Conservation (phyloP, 2,797 vertebrate species). For the Urosaurus nigricauda region DNA sequence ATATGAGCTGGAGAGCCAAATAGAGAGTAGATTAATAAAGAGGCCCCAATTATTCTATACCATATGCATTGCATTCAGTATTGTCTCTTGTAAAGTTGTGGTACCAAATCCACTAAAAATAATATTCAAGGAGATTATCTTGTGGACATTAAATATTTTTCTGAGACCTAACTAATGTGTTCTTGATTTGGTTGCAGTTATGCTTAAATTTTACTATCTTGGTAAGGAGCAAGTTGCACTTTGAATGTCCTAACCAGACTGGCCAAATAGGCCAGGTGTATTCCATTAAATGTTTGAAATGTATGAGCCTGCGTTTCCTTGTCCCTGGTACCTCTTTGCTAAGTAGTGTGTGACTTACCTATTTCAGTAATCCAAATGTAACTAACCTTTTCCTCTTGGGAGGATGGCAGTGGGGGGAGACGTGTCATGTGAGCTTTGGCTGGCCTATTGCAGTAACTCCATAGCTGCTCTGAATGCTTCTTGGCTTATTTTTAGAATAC, state of each 20-base stretch:
- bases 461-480: neutral
- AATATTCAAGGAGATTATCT: constrained; percentile 57
- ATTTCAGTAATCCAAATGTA: neutral
- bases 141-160: constrained; percentile 73
- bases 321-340: constrained; percentile 55
- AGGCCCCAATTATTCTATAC: constrained; percentile 30
- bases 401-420: neutral
- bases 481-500: neutral
- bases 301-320: constrained; percentile 69
- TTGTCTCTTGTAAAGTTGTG: constrained; percentile 72
- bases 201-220: constrained; percentile 48
- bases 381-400: neutral
- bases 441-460: neutral
- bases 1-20: constrained; percentile 50
- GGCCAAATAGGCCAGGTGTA: constrained; percentile 52
- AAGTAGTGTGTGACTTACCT: constrained; percentile 2
- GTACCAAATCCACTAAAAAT: constrained; percentile 57
- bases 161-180: constrained; percentile 66
- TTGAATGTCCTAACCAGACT: constrained; percentile 47
- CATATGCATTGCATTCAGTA: constrained; percentile 62
- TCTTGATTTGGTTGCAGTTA: constrained; percentile 58
- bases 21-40: neutral
- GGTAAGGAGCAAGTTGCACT: constrained; percentile 50
- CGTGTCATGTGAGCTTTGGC: neutral
- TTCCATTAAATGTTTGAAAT: constrained; percentile 77